Conservation (phyloP, 1,140 invertebrate species). For the fruit fly (Drosophila melanogaster) region DNA sequence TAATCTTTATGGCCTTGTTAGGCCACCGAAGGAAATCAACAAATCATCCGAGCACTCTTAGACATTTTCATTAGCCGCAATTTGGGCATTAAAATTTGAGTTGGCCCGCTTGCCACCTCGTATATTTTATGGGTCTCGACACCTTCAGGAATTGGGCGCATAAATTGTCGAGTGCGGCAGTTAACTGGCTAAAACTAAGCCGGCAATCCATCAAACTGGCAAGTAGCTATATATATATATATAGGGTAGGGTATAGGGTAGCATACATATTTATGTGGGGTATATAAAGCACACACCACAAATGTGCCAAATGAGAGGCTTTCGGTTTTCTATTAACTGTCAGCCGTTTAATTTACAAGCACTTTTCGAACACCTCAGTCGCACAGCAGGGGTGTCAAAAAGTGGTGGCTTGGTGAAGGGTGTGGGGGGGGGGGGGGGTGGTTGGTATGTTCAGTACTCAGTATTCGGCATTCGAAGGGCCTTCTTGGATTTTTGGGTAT, state of each 20-base stretch:
- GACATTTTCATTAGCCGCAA: conserved; percentile 49
- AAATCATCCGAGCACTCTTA: conserved; percentile 44
- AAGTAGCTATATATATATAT: background rate
- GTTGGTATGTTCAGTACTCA: background rate
- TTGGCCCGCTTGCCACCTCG: background rate
- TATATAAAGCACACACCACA: conserved; percentile 59
- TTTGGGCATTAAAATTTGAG: conserved; percentile 41
- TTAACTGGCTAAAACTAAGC: conserved; percentile 80
- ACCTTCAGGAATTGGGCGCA: conserved; percentile 38
- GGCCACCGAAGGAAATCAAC: conserved; percentile 28
- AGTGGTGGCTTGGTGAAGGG: no score
- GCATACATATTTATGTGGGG: conserved; percentile 5
- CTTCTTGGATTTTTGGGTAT: background rate
- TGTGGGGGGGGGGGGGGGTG: background rate
- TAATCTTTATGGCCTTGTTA: conserved; percentile 38
- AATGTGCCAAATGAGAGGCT: conserved; percentile 74
- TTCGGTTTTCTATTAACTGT: conserved; percentile 79
- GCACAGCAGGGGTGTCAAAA: background rate
- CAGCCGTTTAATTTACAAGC: conserved; percentile 72
- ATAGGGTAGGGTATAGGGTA: no score
- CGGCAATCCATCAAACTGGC: conserved; percentile 74
- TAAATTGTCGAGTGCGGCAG: conserved; percentile 64
- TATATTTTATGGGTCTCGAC: conserved; percentile 44
- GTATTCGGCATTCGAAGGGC: background rate
- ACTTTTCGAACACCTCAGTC: conserved; percentile 26